Base-by-base conservation (phyloP, 2,113 vertebrate species). In the Cyanoramphus novaezelandiae region DNA sequence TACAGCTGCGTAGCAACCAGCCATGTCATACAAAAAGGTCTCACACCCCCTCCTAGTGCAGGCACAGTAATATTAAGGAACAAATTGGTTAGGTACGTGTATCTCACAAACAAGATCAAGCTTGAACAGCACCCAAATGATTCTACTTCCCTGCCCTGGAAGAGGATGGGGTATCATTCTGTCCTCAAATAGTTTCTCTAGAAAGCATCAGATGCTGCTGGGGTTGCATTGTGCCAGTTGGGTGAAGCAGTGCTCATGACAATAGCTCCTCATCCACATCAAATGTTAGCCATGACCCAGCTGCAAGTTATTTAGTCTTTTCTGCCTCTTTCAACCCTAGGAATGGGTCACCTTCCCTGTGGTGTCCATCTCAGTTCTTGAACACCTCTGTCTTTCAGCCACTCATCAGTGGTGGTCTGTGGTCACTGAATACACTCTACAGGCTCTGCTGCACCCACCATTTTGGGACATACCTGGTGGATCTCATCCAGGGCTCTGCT, bases 1-100 rank as follows among this genome's bases (percentile, higher is more conserved):
- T 29, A 78, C 77, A 92, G 92, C 92, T 92, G 84, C 93, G 71
- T 64, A 93, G 78, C 84, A 96, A 93, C 84, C 65, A 60, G 62
- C 41, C 82, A 53, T 82, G 65, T 67, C 77, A 57, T 28, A 89
- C 55, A 28, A 46, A 84, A 92, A 64, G 21, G 77, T 86, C 62
- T 24, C 20, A 88, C 39, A 28, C 5, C 29, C 65, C 44, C 33
- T 92, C 25, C 60, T 63, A 75, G n/a, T 59, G 24, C 11, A 19
- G 2, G 16, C 53, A 70, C 0, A 0, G 46, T 70, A 17, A 69
- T 55, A 29, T 41, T 64, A 87, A 59, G 28, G 37, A 71, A 24
- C 15, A 33, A 20, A 78, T 86, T 64, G 15, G 18, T 64, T 46
- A 50, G 15, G 23, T 69, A 39, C 0, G 0, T 69, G 35, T 28